Evolutionary conservation across 2,888 invertebrate species (phyloP).

Genomic region (Pammene aurita): DNA sequence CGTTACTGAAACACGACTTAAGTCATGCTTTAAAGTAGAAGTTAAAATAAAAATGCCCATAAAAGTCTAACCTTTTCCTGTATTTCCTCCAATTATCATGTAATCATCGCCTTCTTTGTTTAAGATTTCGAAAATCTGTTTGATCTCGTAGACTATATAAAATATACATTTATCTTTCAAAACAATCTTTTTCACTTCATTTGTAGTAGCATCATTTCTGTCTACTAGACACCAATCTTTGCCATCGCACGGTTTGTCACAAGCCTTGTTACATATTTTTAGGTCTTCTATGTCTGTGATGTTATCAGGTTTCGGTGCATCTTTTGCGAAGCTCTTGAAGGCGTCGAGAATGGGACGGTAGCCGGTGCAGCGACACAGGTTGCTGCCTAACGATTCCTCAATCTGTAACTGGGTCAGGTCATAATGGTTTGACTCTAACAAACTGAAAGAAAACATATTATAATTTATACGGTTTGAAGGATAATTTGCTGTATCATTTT

Average conservation of each 20-base stretch:
- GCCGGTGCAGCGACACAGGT: slow-evolving; percentile 89
- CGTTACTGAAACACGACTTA: too few relatives aligned
- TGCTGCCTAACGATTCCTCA: slow-evolving; percentile 88
- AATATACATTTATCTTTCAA: slow-evolving; percentile 70
- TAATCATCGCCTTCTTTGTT: slow-evolving; percentile 66
- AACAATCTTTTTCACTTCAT: slow-evolving; percentile 47
- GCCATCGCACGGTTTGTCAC: slow-evolving; percentile 45
- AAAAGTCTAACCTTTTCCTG: slow-evolving; percentile 82
- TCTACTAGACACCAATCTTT: slow-evolving; percentile 62
- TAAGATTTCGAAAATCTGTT: slow-evolving; percentile 74
- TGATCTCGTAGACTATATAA: slow-evolving; percentile 75
- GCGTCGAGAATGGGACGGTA: slow-evolving; percentile 85
- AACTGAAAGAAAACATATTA: slow-evolving; percentile 53
- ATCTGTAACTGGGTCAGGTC: slow-evolving; percentile 83
- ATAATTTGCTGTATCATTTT: too few relatives aligned
- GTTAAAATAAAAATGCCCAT: too few relatives aligned
- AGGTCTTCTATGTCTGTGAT: slow-evolving; percentile 62
- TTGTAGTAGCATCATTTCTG: slow-evolving; percentile 47
- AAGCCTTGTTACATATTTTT: slow-evolving; percentile 47
- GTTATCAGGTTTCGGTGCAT: slow-evolving; percentile 57
- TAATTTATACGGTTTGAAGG: too few relatives aligned
- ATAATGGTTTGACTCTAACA: slow-evolving; percentile 67
- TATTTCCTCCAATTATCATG: slow-evolving; percentile 87
- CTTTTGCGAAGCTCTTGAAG: slow-evolving; percentile 83
- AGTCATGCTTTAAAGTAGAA: too few relatives aligned